A percentile compares a stretch with the other conserved stretches of the same genome.
Evolutionary conservation across 2,113 vertebrate genomes (phyloP).

Genomic region (Gnathonemus longibarbis): DNA sequence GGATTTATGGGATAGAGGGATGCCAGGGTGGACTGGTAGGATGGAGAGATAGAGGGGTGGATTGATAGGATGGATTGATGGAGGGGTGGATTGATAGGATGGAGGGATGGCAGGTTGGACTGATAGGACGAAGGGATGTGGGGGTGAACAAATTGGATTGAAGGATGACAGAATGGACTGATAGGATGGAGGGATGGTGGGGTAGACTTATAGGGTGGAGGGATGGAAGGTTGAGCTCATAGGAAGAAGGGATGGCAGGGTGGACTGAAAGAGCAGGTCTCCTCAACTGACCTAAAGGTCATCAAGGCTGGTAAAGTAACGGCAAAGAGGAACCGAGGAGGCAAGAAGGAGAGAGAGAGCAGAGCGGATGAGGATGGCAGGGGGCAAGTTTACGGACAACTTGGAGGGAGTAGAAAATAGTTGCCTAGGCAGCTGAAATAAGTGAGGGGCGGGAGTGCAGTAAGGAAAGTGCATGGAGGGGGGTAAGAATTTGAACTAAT

Average conservation of each 20-base stretch:
- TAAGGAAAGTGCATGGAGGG: conserved; percentile 46
- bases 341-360: neutral
- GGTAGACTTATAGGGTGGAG: neutral
- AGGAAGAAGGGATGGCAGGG: too few species aligned
- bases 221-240: neutral
- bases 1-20: too few species aligned
- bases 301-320: neutral
- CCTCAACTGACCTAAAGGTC: neutral
- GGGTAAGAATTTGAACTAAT: conserved; percentile 75
- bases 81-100: neutral
- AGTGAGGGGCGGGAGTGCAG: neutral
- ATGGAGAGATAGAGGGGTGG: too few species aligned
- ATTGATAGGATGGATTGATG: neutral
- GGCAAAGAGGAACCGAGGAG: neutral
- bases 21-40: neutral
- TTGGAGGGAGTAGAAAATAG: neutral
- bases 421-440: neutral
- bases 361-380: conserved; percentile 32
- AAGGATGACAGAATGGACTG: neutral
- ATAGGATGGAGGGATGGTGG: too few species aligned
- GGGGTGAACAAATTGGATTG: neutral
- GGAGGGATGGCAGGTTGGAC: neutral
- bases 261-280: neutral
- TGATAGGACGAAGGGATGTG: neutral
- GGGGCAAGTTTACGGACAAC: neutral